These are phyloP conservation scores for Alethe diademata DNA, from an alignment of 2,113 vertebrate species.

Conservation along the genomic window DNA sequence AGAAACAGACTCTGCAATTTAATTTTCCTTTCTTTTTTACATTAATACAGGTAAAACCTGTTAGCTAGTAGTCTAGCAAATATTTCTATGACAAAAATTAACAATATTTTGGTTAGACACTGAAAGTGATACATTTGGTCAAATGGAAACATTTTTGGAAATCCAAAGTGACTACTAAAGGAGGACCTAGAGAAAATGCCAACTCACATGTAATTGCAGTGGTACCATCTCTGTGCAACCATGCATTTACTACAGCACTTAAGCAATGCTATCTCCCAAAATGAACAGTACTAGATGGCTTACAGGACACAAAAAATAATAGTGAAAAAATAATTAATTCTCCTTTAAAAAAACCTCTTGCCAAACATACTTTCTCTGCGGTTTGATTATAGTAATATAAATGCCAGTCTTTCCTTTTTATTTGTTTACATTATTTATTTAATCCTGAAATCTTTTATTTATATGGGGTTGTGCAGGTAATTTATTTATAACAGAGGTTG, in stretches of 20 bases:
- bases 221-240: not conserved
- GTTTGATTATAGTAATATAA: constrained; percentile 7
- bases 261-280: not conserved
- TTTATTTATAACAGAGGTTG: not conserved
- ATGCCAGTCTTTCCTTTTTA: not conserved
- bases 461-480: not conserved
- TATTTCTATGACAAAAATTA: not conserved
- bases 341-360: not conserved
- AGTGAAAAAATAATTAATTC: not conserved
- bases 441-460: constrained; percentile 61
- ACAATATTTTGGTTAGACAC: not conserved
- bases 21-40: not conserved
- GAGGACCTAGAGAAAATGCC: not conserved
- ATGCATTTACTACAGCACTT: not conserved
- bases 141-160: not conserved
- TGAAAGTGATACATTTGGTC: not conserved
- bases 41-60: not conserved
- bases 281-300: not conserved
- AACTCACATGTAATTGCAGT: not conserved
- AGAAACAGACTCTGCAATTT: not conserved
- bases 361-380: not conserved
- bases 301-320: not conserved
- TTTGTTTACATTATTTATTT: constrained; percentile 63
- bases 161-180: not conserved
- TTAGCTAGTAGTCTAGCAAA: not conserved